Percentiles rank a stretch among this genome's conserved stretches.
phyloP scores from a whole-genome alignment of 2,113 vertebrate species.

The Cathartes aura region DNA sequence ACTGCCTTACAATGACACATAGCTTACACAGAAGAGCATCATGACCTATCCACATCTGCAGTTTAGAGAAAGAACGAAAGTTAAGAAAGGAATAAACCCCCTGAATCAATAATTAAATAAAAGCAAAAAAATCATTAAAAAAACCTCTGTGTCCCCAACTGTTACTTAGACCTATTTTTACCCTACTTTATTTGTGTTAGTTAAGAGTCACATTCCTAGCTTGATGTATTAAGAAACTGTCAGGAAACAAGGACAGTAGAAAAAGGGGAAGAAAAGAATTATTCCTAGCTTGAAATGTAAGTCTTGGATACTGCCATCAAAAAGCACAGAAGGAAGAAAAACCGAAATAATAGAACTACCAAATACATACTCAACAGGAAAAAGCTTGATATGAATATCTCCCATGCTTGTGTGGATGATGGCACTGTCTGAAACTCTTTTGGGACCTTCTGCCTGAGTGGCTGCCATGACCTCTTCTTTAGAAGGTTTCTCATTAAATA shows the following conservation, averaged over 20 bases:
- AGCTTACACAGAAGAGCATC: not conserved
- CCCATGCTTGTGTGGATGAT: slow-evolving; percentile 99
- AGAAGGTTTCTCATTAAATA: slow-evolving; percentile 98
- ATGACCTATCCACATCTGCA: not conserved
- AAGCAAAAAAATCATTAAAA: not conserved
- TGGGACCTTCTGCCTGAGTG: slow-evolving; percentile 97
- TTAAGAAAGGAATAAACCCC: not conserved
- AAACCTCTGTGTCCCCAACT: not conserved
- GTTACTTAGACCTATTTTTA: not conserved
- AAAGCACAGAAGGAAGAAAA: not conserved
- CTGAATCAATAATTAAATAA: not conserved
- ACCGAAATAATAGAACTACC: not conserved
- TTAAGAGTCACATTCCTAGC: not conserved
- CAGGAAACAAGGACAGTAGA: not conserved
- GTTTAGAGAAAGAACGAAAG: not conserved
- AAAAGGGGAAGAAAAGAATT: not conserved
- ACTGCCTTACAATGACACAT: not conserved
- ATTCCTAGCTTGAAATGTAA: not conserved
- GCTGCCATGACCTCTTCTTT: slow-evolving; percentile 99
- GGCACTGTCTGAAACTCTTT: slow-evolving; percentile 96
- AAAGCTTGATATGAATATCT: slow-evolving; percentile 97
- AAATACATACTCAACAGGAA: slow-evolving; percentile 93
- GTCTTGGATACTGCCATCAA: not conserved
- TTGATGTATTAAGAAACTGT: not conserved
- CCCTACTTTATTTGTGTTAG: not conserved